These are phyloP conservation scores for Periplaneta americana DNA, from an alignment of 1,140 invertebrate genomes.

Conservation along the genomic window DNA sequence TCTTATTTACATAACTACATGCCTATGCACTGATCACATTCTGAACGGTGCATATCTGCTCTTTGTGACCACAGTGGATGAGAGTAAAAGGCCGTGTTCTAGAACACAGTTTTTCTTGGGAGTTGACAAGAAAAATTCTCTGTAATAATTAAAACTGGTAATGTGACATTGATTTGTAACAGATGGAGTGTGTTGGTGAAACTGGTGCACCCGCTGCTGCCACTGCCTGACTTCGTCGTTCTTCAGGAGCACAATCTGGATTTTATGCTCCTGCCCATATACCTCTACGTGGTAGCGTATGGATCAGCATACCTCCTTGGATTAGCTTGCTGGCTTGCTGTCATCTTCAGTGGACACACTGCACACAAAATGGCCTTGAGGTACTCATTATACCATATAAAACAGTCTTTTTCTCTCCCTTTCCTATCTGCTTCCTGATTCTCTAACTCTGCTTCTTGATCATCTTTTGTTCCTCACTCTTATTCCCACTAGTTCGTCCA, in stretches of 20 bases:
- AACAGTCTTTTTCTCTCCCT: neutral
- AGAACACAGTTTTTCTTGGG: too few relatives aligned
- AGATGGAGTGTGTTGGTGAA: constrained; percentile 11
- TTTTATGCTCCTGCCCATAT: constrained; percentile 34
- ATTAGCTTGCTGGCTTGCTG: constrained; percentile 37
- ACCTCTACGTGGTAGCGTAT: constrained; percentile 39
- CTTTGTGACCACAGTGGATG: too few relatives aligned
- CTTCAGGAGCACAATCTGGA: constrained; percentile 31
- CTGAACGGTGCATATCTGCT: too few relatives aligned
- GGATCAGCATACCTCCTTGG: constrained; percentile 42
- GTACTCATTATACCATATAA: constrained; percentile 30
- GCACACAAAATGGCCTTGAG: constrained; percentile 48
- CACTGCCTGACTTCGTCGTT: constrained; percentile 27
- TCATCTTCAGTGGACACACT: constrained; percentile 51
- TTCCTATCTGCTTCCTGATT: too few relatives aligned
- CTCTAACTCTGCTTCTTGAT: too few relatives aligned
- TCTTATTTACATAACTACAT: too few relatives aligned
- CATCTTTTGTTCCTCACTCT: neutral
- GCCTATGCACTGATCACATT: too few relatives aligned
- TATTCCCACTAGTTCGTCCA: too few relatives aligned
- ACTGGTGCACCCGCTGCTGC: constrained; percentile 22
- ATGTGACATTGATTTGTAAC: too few relatives aligned
- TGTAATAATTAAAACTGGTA: too few relatives aligned
- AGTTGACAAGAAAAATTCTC: too few relatives aligned
- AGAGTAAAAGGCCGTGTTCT: too few relatives aligned